Evolutionary conservation across 2,888 invertebrate genomes (phyloP), one percentile per base, ranked within the genome.

Genomic region (Myopa testacea): DNA sequence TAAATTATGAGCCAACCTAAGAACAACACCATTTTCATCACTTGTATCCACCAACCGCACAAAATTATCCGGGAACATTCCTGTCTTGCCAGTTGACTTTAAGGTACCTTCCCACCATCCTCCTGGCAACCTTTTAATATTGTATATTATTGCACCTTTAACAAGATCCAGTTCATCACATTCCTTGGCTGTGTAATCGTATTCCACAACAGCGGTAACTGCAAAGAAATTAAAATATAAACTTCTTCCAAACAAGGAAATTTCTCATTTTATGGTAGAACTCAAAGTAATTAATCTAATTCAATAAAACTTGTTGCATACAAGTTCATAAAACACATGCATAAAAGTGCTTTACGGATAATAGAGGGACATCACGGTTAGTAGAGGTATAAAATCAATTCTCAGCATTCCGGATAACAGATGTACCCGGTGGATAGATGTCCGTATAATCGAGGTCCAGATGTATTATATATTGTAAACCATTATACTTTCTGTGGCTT

Each of bases 101-200:
- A 97, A 90, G 79, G 94, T 94, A n/a, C 97, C 97, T 88, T 95
- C 93, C 95, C 95, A 96, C 97, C 98, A 98, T 79, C 97, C 97
- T 77, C 95, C 96, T 45, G 93, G 91, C 84, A 94, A 92, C 83
- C 93, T 92, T 84, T 93, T 92, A 75, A 97, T 95, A 86, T 95
- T 94, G 81, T 93, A 93, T 84, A 97, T 93, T 80, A 96, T 91
- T 89, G 96, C 96, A 78, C 97, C 97, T 84, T 94, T 94, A 82
- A 92, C 92, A 82, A 97, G 92, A 67, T 94, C 93, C 86, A 97
- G 90, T 91, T 97, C 97, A 88, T 96, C 96, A 1, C 93, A 91
- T 90, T 97, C 95, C 86, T 95, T 94, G 76, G 97, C 96, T 82
- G 92, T 92, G 88, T 96, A 96, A 85, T 96, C 94, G 90, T 93